These are phyloP conservation scores for Uropetala carovei DNA, from an alignment of 2,888 invertebrate species.

Conservation along the genomic window DNA sequence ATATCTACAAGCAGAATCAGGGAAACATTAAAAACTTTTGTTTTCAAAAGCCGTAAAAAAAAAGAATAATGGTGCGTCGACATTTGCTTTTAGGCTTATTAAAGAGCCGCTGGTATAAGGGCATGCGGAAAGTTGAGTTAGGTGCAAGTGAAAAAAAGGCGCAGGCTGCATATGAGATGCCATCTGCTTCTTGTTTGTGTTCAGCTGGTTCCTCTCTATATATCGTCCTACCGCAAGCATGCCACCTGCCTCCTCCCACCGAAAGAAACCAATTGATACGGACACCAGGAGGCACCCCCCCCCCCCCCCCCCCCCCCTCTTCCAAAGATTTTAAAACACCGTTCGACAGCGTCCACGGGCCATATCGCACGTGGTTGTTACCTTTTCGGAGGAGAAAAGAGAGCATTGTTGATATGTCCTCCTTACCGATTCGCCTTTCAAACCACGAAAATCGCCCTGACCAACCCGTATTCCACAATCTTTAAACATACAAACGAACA, in stretches of 20 bases:
- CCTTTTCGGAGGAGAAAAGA: no score
- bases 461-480: no score
- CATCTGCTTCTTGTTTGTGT: constrained; percentile 1
- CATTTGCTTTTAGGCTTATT: neutral
- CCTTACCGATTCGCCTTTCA: no score
- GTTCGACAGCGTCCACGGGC: neutral
- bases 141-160: neutral
- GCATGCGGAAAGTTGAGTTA: neutral
- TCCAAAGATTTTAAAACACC: neutral
- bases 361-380: neutral
- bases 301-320: neutral
- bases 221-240: neutral
- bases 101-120: neutral
- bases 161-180: neutral
- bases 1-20: no score
- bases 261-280: constrained; percentile 21
- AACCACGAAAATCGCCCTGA: no score
- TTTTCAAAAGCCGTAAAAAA: no score
- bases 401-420: no score
- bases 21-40: no score
- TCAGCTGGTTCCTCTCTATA: constrained; percentile 8
- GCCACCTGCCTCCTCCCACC: neutral
- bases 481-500: no score
- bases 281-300: neutral
- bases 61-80: neutral